Evolutionary conservation across 1,140 invertebrate species (phyloP), one percentile per base, ranked within the genome.

Genomic region (Coenobita brevimanus): DNA sequence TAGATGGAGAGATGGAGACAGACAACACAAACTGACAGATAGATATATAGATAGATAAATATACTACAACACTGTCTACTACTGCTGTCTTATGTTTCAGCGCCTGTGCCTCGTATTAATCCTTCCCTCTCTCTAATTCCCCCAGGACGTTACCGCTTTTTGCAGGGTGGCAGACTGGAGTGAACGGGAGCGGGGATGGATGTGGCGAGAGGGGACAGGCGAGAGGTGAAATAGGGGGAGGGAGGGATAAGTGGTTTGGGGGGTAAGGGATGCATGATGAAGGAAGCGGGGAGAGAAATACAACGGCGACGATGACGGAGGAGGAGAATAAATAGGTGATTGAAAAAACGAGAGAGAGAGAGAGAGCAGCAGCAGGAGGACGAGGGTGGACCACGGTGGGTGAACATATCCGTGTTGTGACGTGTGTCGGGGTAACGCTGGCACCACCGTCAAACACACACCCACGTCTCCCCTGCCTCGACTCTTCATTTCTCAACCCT

Each of bases 321-420:
- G 27, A 21, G 21, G 41, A 41, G 36, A 57, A 76, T 21, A 50
- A 54, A 27, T 21, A 38, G 24, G 54, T n/a, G 30, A 21, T n/a
- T n/a, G n/a, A n/a, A n/a, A n/a, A n/a, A n/a, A n/a, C n/a, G n/a
- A n/a, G n/a, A n/a, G n/a, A n/a, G 46, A 33, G 27, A 57, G 4
- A n/a, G 54, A 33, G 50, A 13, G 43, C 30, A 33, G 8, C 24
- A 24, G 1, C 2, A 41, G 30, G 54, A 38, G 54, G 78, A 50
- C 1, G 78, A n/a, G 78, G 15, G 54, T 15, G 57, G 54, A n/a
- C 33, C 3, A n/a, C n/a, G n/a, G n/a, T n/a, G 33, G 43, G 57
- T 57, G 82, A 54, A 76, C 82, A 41, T 85, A 54, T 78, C 69
- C 30, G 15, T 85, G 71, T 85, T 85, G 33, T 85, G 82, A 78